Base-by-base conservation (phyloP, 2,113 vertebrate genomes). In the Dasyprocta punctata region DNA sequence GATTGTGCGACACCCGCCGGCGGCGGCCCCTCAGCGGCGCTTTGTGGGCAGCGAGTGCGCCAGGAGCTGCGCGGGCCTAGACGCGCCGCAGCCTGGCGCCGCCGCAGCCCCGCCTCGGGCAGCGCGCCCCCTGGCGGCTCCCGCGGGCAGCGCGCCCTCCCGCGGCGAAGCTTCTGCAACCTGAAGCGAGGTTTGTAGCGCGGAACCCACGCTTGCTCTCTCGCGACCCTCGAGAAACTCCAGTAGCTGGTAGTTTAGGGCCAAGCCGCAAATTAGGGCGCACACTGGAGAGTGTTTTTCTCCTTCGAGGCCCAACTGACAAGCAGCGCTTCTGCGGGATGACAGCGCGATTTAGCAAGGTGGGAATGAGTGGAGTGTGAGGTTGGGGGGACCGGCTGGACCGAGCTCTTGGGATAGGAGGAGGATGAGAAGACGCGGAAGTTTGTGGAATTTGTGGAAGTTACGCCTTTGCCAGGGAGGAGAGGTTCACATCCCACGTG, bases 41-140 rank as follows among this genome's bases (percentile, higher is more conserved):
- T 90, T 67, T 56, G 94, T 94, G 95, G 78, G 36, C 95, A 97
- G 89, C 65, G 96, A 97, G 97, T 86, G 77, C 93, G 44, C 67
- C 33, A 2, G 63, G 82, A 78, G 63, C 86, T 4, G 44, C 90
- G 22, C 30, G 65, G 58, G 96, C 96, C 98, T 96, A 98, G 97
- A 98, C 80, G 77, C 63, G 85, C 95, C 97, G 33, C 54, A 24
- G 19, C 47, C 80, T 54, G 56, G 12, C 47, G 41, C 12, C 16
- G 49, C 78, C 41, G 19, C 30, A 24, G 5, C 49, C 33, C 60
- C 73, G 14, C 77, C 30, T 28, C 65, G 36, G n/a, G 19, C 58
- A 90, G 94, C 69, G 96, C 94, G 83, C 94, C 97, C 90, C 49
- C 96, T 96, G 78, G 73, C 81, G 94, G 94, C 95, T 44, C 91